Conservation (phyloP, 2,113 vertebrate genomes). For the Numenius arquata region DNA sequence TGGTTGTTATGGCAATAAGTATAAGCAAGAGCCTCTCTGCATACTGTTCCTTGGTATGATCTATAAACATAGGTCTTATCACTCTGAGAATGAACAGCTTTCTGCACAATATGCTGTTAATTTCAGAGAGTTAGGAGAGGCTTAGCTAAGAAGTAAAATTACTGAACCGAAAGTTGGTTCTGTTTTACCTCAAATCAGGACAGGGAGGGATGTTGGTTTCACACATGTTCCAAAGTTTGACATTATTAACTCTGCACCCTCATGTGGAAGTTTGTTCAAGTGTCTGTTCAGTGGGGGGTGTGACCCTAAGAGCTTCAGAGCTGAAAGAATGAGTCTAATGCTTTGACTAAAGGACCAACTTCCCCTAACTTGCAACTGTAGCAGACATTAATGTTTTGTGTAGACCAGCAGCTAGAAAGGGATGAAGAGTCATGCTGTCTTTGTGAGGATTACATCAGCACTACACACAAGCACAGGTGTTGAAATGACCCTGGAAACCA, state of each 20-base stretch:
- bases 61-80: no score
- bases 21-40: no score
- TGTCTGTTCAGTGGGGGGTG: not conserved
- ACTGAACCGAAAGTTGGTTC: no score
- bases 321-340: not conserved
- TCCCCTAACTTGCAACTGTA: not conserved
- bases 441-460: not conserved
- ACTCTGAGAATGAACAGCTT: no score
- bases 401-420: not conserved
- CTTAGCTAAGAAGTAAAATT: no score
- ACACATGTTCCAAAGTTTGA: not conserved
- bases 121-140: no score
- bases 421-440: not conserved
- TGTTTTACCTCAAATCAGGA: no score
- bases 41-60: no score
- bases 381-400: not conserved
- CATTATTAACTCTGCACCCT: not conserved
- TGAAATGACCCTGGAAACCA: not conserved
- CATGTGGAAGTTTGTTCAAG: not conserved
- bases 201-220: not conserved
- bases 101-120: no score
- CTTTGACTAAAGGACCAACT: not conserved
- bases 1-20: no score
- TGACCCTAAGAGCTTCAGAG: not conserved
- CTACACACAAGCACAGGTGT: not conserved